A percentile compares a stretch with the other conserved stretches of the same genome.
Evolutionary conservation across 2,113 vertebrate genomes (phyloP).

Genomic region (Cyprinus carpio): DNA sequence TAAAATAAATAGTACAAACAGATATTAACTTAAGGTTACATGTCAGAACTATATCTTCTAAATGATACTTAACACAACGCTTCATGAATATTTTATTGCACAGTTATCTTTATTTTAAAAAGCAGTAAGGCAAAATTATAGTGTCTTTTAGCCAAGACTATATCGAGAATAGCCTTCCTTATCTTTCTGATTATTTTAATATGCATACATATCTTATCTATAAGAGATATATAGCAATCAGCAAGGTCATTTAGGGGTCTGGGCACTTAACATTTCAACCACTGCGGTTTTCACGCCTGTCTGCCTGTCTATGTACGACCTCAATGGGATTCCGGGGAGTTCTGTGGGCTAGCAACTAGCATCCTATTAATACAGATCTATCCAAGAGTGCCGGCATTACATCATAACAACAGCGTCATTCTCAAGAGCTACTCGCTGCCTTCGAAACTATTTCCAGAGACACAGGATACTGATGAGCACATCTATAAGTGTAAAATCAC

Average conservation of each 20-base stretch:
- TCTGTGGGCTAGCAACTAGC: conserved; percentile 54
- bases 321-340: conserved; percentile 39
- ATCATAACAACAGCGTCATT: conserved; percentile 46
- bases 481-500: conserved; percentile 38
- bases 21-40: neutral
- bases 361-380: conserved; percentile 52
- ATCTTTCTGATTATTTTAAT: no score
- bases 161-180: neutral
- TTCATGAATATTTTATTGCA: neutral
- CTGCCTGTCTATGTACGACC: conserved; percentile 15
- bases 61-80: no score
- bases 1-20: no score
- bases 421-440: conserved; percentile 25
- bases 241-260: neutral
- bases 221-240: neutral
- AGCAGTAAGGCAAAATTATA: no score
- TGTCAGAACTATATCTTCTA: no score
- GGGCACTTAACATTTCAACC: neutral
- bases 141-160: neutral
- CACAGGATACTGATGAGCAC: neutral
- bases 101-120: no score
- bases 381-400: conserved; percentile 31
- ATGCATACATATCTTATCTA: no score
- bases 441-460: conserved; percentile 45
- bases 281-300: conserved; percentile 1